These are phyloP conservation scores for Plecturocebus donacophilus DNA, from an alignment of 2,113 vertebrate genomes.

Conservation along the genomic window DNA sequence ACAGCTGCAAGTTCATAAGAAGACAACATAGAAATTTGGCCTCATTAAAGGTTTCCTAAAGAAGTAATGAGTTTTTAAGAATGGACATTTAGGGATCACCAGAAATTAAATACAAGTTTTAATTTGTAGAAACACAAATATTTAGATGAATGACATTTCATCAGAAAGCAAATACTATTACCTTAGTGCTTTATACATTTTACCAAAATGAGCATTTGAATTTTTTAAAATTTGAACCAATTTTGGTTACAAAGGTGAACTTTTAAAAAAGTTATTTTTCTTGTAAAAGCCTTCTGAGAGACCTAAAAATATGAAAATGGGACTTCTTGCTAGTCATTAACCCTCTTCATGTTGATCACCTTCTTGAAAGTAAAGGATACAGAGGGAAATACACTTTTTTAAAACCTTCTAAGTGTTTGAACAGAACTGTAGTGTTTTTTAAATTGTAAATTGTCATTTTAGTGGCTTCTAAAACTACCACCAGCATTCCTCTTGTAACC, in stretches of 20 bases:
- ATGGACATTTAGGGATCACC: background rate
- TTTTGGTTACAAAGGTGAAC: conserved; percentile 9
- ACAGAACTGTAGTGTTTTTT: background rate
- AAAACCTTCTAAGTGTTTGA: background rate
- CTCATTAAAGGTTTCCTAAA: conserved; percentile 22
- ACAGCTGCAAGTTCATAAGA: background rate
- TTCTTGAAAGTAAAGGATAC: background rate
- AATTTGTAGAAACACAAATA: background rate
- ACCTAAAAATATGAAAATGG: conserved; percentile 47
- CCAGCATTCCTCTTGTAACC: conserved; percentile 4
- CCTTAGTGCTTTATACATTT: conserved; percentile 14
- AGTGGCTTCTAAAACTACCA: conserved; percentile 18
- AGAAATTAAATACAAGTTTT: background rate
- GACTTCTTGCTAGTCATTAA: background rate
- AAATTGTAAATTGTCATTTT: background rate
- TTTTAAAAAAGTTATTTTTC: conserved; percentile 34
- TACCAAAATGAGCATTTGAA: conserved; percentile 10
- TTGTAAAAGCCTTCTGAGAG: conserved; percentile 19
- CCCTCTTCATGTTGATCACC: conserved; percentile 34
- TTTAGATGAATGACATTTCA: conserved; percentile 45
- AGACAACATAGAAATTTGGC: background rate
- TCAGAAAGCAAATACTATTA: background rate
- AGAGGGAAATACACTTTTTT: background rate
- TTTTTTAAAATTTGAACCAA: conserved; percentile 26
- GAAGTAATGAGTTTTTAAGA: background rate